Evolutionary conservation across 2,113 vertebrate species (phyloP).

Genomic region (Galemys pyrenaicus): DNA sequence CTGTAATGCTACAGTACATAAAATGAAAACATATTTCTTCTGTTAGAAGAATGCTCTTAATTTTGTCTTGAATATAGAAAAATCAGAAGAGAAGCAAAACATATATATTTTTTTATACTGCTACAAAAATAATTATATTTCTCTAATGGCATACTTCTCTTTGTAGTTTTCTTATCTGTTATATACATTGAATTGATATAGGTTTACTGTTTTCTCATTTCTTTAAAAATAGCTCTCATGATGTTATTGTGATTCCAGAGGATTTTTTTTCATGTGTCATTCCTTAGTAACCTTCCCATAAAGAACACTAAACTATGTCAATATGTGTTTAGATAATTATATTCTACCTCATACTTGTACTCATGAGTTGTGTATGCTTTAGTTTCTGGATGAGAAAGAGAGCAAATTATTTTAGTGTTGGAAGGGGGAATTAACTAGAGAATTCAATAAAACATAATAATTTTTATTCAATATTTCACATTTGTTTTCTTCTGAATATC

Average conservation of each 20-base stretch:
- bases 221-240: not conserved
- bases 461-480: not conserved
- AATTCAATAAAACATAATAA: not conserved
- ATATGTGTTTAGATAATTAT: not conserved
- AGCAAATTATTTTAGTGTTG: not conserved
- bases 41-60: not conserved
- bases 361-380: not conserved
- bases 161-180: not conserved
- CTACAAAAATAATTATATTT: not conserved
- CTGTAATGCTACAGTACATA: not conserved
- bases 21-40: not conserved
- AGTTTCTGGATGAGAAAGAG: not conserved
- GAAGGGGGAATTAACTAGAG: not conserved
- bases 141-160: not conserved
- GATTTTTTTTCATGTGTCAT: conserved; percentile 24
- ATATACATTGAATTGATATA: not conserved
- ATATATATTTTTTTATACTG: not conserved
- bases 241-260: not conserved
- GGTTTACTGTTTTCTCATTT: not conserved
- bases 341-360: not conserved
- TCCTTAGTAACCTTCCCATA: not conserved
- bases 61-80: no score
- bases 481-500: not conserved
- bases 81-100: not conserved
- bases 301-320: not conserved